These are phyloP conservation scores for Oreochromis aureus DNA, from an alignment of 2,113 vertebrate genomes.

Conservation along the genomic window DNA sequence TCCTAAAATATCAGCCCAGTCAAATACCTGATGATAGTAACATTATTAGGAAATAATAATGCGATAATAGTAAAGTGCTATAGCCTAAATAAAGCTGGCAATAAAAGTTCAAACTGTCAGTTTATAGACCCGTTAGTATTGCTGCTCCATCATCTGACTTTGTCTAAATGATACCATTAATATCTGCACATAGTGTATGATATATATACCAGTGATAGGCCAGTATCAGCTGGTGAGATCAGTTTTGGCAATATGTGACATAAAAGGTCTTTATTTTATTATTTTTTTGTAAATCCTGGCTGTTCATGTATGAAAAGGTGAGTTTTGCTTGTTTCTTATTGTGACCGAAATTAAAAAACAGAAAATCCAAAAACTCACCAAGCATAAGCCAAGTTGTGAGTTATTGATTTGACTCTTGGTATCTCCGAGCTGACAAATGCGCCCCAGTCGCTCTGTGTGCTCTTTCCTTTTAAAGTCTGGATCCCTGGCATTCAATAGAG, in stretches of 20 bases:
- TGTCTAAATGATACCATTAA: neutral
- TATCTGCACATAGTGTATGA: neutral
- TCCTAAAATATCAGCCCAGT: neutral
- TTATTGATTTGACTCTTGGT: conserved; percentile 55
- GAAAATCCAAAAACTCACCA: neutral
- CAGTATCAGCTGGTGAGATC: neutral
- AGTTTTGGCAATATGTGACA: neutral
- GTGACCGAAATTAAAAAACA: neutral
- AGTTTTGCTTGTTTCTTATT: neutral
- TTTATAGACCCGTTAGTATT: neutral
- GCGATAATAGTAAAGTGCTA: neutral
- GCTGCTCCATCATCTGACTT: neutral
- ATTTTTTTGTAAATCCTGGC: neutral
- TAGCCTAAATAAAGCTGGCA: neutral
- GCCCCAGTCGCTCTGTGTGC: conserved; percentile 4
- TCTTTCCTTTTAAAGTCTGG: conserved; percentile 45
- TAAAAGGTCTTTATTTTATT: neutral
- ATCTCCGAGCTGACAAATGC: conserved; percentile 52
- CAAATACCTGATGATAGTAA: neutral
- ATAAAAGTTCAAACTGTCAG: neutral
- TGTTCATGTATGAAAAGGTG: neutral
- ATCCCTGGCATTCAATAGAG: conserved; percentile 52
- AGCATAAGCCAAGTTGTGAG: conserved; percentile 41
- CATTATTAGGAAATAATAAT: neutral
- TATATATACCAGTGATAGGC: neutral